Percentiles rank a stretch among this genome's conserved stretches.
phyloP scores from a whole-genome alignment of 2,888 invertebrate species.

The Argynnis bischoffii region DNA sequence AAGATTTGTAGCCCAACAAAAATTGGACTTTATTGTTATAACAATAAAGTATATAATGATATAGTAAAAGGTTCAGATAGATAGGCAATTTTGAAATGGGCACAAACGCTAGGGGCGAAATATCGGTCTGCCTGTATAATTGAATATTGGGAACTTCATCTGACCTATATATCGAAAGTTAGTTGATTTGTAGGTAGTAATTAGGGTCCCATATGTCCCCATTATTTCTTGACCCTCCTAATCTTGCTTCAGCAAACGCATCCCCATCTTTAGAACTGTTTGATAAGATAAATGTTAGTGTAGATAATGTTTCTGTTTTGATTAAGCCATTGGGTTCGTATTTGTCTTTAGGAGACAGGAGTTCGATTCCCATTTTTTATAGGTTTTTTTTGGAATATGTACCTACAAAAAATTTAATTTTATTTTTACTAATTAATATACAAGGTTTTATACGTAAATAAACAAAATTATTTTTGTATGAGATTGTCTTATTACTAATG shows the following conservation, averaged over 20 bases:
- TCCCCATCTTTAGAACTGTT: constrained; percentile 14
- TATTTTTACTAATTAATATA: too few species aligned
- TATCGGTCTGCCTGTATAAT: constrained; percentile 70
- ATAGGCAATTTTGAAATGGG: constrained; percentile 67
- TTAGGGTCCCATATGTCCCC: constrained; percentile 39
- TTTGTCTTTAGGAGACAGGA: neutral
- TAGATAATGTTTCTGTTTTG: neutral
- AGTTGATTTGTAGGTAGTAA: constrained; percentile 49
- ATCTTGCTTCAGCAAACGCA: constrained; percentile 30
- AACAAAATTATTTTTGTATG: too few species aligned
- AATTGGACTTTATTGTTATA: constrained; percentile 40
- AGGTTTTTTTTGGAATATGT: too few species aligned
- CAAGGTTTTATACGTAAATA: too few species aligned
- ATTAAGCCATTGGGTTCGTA: neutral
- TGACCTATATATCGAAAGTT: constrained; percentile 58
- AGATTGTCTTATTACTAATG: too few species aligned
- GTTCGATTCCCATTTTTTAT: neutral
- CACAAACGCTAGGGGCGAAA: constrained; percentile 61
- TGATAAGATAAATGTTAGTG: constrained; percentile 12
- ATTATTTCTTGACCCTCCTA: constrained; percentile 34
- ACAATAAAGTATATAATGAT: constrained; percentile 42
- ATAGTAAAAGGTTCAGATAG: constrained; percentile 38
- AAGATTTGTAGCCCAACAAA: constrained; percentile 42
- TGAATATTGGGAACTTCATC: constrained; percentile 64
- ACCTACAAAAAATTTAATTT: too few species aligned